Evolutionary conservation across 2,113 vertebrate genomes (phyloP).

Genomic region (Syngnathus floridae): DNA sequence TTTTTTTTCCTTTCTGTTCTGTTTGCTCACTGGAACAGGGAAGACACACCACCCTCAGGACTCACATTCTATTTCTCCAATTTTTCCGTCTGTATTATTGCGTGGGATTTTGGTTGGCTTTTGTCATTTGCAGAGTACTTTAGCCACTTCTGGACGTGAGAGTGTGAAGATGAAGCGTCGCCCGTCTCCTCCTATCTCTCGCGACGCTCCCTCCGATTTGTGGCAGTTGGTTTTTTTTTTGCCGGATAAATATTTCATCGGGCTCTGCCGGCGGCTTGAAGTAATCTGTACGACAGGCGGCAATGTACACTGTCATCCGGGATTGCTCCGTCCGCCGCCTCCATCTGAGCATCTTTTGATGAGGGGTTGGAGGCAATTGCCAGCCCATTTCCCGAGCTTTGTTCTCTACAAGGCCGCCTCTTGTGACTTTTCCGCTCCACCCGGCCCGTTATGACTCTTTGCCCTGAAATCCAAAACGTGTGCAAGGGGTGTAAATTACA

Average conservation of each 20-base stretch:
- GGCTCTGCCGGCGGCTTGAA: slow-evolving; percentile 7
- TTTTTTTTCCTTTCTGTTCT: too few relatives aligned
- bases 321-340: slow-evolving; percentile 31
- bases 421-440: neutral
- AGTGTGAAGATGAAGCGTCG: slow-evolving; percentile 8
- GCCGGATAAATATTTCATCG: slow-evolving; percentile 36
- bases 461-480: slow-evolving; percentile 39
- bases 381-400: slow-evolving; percentile 10
- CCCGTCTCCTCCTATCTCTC: neutral
- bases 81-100: too few relatives aligned
- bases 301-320: slow-evolving; percentile 29
- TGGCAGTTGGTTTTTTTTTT: slow-evolving; percentile 24
- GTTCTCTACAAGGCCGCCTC: slow-evolving; percentile 14
- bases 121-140: too few relatives aligned
- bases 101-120: too few relatives aligned
- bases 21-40: slow-evolving; percentile 12
- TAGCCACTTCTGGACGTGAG: slow-evolving; percentile 48
- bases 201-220: slow-evolving; percentile 7
- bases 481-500: slow-evolving; percentile 27
- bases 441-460: neutral
- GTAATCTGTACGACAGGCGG: slow-evolving; percentile 35
- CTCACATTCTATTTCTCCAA: too few relatives aligned
- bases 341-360: slow-evolving; percentile 36
- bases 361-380: slow-evolving; percentile 25
- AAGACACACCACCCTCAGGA: slow-evolving; percentile 20